Percentiles rank a stretch among this genome's conserved stretches.
Evolutionary conservation across 1,140 invertebrate species (phyloP).

Genomic region (Aphis gossypii): DNA sequence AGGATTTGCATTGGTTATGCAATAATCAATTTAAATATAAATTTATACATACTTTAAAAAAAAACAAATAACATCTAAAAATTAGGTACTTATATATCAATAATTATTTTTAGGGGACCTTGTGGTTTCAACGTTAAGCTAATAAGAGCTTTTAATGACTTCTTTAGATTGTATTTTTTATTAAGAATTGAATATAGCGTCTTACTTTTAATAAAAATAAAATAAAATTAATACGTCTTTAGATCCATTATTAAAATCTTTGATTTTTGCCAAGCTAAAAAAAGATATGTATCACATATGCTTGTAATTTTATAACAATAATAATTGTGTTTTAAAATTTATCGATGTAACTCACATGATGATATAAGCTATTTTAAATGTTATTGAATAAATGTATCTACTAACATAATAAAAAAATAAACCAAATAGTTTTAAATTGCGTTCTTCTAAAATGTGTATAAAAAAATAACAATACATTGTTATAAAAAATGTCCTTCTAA

Average conservation of each 20-base stretch:
- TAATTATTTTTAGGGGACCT: not conserved
- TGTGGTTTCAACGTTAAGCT: no score
- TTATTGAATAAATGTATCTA: not conserved
- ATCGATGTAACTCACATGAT: no score
- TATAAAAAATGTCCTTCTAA: not conserved
- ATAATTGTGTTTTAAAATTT: not conserved
- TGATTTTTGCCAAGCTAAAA: not conserved
- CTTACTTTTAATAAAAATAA: not conserved
- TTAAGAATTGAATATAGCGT: not conserved
- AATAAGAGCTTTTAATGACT: not conserved
- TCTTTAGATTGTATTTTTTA: not conserved
- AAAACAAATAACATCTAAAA: no score
- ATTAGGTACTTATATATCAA: not conserved
- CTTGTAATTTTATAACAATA: not conserved
- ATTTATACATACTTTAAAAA: no score
- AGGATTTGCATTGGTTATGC: no score
- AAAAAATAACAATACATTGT: not conserved
- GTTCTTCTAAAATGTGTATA: not conserved
- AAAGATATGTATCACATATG: not conserved
- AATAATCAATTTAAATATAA: no score
- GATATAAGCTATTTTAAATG: not conserved
- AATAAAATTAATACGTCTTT: not conserved
- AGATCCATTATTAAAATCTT: not conserved
- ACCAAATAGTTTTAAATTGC: not conserved
- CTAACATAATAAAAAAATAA: not conserved